Evolutionary conservation across 2,113 vertebrate genomes (phyloP).

Genomic region (Podocnemis expansa): DNA sequence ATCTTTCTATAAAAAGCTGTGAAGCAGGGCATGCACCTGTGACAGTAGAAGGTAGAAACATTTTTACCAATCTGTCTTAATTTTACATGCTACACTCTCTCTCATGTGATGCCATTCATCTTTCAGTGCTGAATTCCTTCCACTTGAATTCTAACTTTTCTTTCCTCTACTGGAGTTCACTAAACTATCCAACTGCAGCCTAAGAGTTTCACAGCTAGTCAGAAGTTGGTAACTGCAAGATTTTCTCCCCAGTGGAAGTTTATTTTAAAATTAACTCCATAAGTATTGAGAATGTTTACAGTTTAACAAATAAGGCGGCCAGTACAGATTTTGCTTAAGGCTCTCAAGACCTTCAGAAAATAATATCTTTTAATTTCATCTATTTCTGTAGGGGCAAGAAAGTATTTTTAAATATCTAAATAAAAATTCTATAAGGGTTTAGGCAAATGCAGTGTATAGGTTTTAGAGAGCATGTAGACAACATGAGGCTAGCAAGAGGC

Average conservation of each 20-base stretch:
- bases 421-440: background rate
- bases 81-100: background rate
- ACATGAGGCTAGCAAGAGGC: background rate
- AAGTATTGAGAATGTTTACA: rapidly evolving
- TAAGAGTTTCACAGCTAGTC: background rate
- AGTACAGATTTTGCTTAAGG: background rate
- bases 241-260: background rate
- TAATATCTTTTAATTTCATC: background rate
- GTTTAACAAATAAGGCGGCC: background rate
- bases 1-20: slow-evolving; percentile 22
- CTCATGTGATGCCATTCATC: rapidly evolving
- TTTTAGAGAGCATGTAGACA: background rate
- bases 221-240: background rate
- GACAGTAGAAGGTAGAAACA: background rate
- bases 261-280: background rate
- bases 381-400: background rate
- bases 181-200: background rate
- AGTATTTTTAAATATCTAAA: background rate
- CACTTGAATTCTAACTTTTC: background rate
- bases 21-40: background rate
- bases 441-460: rapidly evolving
- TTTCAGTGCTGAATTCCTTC: background rate
- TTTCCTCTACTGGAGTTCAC: background rate
- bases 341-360: background rate
- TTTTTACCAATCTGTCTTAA: background rate